Base-by-base conservation (phyloP, 1,140 invertebrate genomes). In the Bombyx mori region DNA sequence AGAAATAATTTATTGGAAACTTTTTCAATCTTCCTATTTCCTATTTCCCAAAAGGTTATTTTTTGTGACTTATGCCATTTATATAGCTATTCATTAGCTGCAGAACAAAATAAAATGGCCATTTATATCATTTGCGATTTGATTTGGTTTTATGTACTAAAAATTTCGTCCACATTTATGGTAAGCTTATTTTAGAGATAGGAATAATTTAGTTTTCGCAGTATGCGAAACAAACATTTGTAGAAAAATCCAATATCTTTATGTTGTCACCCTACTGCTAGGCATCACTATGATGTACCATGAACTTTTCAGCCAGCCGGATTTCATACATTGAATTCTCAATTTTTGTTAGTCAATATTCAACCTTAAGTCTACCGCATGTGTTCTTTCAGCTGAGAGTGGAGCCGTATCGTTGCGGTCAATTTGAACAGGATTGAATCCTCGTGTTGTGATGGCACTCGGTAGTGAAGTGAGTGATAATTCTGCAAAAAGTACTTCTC, bases 401-500 rank as follows among this genome's bases (percentile, higher is more conserved):
- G 71, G 75, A 72, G 66, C 73, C 77, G 85, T 84, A 79, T 75
- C 69, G 77, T 85, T 80, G 84, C 83, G 82, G 82, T 81, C 79
- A 81, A 77, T 86, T 75, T 74, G 73, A 79, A 75, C 73, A 70
- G 75, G 77, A 79, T 83, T 82, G 77, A 77, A 86, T 85, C 78
- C 78, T 86, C 84, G 84, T 88, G 82, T 88, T 88, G 86, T 88
- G 86, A 89, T 89, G 87, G 87, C 87, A 82, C 82, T 88, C 71
- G 86, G 85, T 83, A 82, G 85, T 88, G 84, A 88, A 86, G 87
- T 88, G 86, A 88, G 86, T 80, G 82, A 88, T 73, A 87, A 84
- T 81, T 75, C 73, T 69, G 65, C 81, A 54, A 85, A 82, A 84
- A 81, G 79, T 76, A 58, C 73, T 62, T 71, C 83, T 54, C 80